Conservation (phyloP, 2,797 vertebrate species). For the Semaprochilodus insignis region DNA sequence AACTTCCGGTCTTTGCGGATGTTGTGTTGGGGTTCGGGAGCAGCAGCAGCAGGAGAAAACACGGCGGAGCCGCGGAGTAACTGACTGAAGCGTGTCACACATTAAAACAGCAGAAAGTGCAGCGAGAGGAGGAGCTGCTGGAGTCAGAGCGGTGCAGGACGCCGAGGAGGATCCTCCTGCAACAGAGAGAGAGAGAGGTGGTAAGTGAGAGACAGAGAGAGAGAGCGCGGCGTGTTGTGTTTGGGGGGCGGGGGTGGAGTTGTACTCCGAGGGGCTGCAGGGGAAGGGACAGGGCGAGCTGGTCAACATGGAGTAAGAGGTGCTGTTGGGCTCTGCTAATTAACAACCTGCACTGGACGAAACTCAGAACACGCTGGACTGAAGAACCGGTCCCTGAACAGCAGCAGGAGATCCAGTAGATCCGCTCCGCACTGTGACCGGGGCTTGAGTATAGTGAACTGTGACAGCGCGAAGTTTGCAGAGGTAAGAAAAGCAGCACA, state of each 20-base stretch:
- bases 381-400: background rate
- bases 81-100: background rate
- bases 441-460: too few relatives aligned
- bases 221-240: background rate
- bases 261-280: background rate
- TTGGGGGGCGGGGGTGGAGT: background rate
- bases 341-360: background rate
- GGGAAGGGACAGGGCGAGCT: background rate
- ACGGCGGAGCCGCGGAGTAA: constrained; percentile 25
- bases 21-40: constrained; percentile 40
- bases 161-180: too few relatives aligned
- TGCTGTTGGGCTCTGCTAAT: background rate
- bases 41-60: constrained; percentile 4
- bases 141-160: too few relatives aligned
- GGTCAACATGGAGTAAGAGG: background rate
- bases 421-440: too few relatives aligned
- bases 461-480: background rate
- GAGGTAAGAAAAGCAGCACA: background rate
- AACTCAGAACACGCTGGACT: background rate
- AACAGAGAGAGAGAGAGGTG: background rate
- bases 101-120: background rate
- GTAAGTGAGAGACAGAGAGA: background rate
- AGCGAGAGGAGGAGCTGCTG: background rate
- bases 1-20: constrained; percentile 50
- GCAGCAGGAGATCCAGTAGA: too few relatives aligned